phyloP scores from a whole-genome alignment of 2,888 invertebrate genomes.

The Drosophila birchii region DNA sequence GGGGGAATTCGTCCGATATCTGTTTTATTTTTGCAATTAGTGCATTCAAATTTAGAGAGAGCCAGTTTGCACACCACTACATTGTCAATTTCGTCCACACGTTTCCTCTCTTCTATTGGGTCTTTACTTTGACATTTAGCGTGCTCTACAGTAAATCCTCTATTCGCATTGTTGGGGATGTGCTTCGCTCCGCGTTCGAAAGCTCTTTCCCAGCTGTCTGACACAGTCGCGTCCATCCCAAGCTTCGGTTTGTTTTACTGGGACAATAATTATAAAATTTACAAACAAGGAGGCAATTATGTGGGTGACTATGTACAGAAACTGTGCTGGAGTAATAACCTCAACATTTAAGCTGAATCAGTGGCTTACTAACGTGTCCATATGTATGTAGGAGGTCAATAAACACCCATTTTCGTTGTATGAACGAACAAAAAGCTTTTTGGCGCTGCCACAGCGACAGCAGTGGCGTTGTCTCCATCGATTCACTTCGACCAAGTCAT shows the following conservation, averaged over 20 bases:
- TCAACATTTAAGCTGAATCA: constrained; percentile 7
- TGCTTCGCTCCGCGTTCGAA: neutral
- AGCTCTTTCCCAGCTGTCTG: constrained; percentile 69
- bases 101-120: neutral
- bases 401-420: neutral
- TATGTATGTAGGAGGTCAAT: neutral
- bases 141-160: constrained; percentile 14
- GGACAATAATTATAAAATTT: neutral
- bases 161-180: constrained; percentile 23
- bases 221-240: constrained; percentile 46
- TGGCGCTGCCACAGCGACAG: constrained; percentile 18
- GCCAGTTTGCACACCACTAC: neutral
- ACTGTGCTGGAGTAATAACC: neutral
- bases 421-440: constrained; percentile 52
- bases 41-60: constrained; percentile 7
- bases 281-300: neutral
- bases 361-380: constrained; percentile 12
- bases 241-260: neutral
- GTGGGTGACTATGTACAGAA: neutral
- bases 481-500: constrained; percentile 49
- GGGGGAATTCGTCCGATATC: neutral
- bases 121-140: constrained; percentile 20
- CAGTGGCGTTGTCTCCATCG: constrained; percentile 45
- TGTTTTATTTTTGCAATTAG: constrained; percentile 15
- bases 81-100: neutral